These are phyloP conservation scores for Margarornis squamiger DNA, from an alignment of 2,797 vertebrate species.

Conservation along the genomic window DNA sequence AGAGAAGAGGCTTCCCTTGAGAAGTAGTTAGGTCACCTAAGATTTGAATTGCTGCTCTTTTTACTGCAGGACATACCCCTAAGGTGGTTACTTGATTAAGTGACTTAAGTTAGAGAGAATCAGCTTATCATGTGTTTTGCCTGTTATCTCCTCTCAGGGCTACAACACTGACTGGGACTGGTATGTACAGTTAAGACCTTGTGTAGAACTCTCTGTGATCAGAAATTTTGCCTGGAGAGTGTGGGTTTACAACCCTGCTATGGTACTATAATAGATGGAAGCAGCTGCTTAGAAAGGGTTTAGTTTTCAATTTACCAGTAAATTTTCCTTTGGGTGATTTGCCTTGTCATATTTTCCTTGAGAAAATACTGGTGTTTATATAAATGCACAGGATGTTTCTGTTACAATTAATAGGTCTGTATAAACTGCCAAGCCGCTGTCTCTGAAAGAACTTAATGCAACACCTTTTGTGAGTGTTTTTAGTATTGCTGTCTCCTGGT, in stretches of 20 bases:
- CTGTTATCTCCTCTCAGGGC: not conserved
- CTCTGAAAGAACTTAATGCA: slow-evolving; percentile 2
- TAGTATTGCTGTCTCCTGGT: not conserved
- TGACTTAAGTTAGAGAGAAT: not conserved
- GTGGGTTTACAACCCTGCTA: not conserved
- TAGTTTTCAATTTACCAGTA: not conserved
- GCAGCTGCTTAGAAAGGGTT: slow-evolving; percentile 19
- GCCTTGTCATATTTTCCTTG: slow-evolving; percentile 20
- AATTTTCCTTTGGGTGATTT: slow-evolving; percentile 13
- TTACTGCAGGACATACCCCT: not conserved
- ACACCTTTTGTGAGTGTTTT: not conserved
- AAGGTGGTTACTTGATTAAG: not conserved
- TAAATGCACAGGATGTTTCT: slow-evolving; percentile 1
- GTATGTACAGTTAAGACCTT: not conserved
- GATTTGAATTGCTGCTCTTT: slow-evolving; percentile 24
- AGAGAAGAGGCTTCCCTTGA: slow-evolving; percentile 40
- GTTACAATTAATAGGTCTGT: slow-evolving; percentile 16
- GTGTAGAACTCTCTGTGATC: not conserved
- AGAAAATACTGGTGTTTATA: not conserved
- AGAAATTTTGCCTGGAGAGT: not conserved
- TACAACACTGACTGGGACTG: not conserved
- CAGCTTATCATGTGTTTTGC: not conserved
- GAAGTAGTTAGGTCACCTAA: slow-evolving; percentile 32
- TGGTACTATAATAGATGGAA: not conserved
- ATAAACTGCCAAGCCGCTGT: slow-evolving; percentile 32